Percentiles rank a stretch among this genome's conserved stretches.
phyloP scores from a whole-genome alignment of 2,888 invertebrate species.

The Notodonta dromedarius region DNA sequence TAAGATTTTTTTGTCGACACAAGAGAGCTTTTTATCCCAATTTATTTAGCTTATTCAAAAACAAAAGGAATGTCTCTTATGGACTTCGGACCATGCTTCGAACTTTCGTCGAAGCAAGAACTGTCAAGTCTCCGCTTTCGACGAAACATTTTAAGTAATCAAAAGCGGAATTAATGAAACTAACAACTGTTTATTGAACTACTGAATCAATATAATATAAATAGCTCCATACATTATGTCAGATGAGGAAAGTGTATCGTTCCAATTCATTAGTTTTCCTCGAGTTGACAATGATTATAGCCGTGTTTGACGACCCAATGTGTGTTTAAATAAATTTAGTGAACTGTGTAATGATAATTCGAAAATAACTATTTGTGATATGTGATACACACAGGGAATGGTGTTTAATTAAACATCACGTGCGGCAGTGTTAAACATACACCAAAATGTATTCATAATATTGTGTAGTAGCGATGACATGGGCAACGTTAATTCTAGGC shows the following conservation, averaged over 20 bases:
- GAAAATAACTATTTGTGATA: neutral
- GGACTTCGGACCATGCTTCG: too few species aligned
- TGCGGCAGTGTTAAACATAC: neutral
- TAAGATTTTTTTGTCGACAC: neutral
- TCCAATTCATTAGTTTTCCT: conserved; percentile 55
- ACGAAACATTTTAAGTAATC: neutral
- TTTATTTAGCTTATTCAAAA: too few species aligned
- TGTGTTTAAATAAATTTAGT: neutral
- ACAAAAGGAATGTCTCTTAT: too few species aligned
- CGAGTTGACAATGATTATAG: conserved; percentile 29
- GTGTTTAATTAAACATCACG: neutral
- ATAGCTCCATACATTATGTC: conserved; percentile 19
- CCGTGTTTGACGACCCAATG: conserved; percentile 21
- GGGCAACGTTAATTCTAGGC: neutral
- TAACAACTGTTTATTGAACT: too few species aligned
- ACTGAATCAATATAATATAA: conserved; percentile 8
- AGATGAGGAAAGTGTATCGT: conserved; percentile 34
- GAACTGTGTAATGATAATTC: neutral
- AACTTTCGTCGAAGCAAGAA: too few species aligned
- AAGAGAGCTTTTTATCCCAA: neutral
- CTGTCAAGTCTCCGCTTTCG: too few species aligned
- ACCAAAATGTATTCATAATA: neutral
- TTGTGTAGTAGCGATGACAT: neutral
- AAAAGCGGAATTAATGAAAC: too few species aligned
- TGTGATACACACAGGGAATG: neutral